phyloP scores from a whole-genome alignment of 1,140 invertebrate species.

The Epicauta chinensis region DNA sequence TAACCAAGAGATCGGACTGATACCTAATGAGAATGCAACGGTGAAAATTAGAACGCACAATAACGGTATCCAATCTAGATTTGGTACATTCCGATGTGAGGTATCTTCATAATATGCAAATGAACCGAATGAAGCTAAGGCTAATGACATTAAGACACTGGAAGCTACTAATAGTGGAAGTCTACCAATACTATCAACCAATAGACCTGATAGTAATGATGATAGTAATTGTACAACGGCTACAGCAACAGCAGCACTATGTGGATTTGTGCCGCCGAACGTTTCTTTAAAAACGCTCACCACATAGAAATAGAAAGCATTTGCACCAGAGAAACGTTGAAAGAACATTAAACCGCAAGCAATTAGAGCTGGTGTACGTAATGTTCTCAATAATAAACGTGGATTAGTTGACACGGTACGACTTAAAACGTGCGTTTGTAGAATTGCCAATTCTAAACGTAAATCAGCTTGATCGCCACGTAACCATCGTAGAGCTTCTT shows the following conservation, averaged over 20 bases:
- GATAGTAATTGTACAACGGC: constrained; percentile 72
- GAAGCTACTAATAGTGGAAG: constrained; percentile 71
- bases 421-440: constrained; percentile 59
- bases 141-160: constrained; percentile 74
- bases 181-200: constrained; percentile 73
- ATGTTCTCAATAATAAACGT: constrained; percentile 24
- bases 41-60: constrained; percentile 77
- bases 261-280: constrained; percentile 72
- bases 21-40: constrained; percentile 78
- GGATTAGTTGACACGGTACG: constrained; percentile 35
- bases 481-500: constrained; percentile 67
- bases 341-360: constrained; percentile 82
- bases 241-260: constrained; percentile 71
- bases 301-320: constrained; percentile 77
- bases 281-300: constrained; percentile 73
- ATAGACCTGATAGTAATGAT: constrained; percentile 67
- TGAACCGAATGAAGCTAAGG: constrained; percentile 70
- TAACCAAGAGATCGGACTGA: constrained; percentile 83
- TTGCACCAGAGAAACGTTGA: constrained; percentile 73
- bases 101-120: constrained; percentile 67
- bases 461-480: constrained; percentile 67
- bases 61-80: constrained; percentile 67
- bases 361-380: constrained; percentile 61
- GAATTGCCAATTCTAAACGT: constrained; percentile 58
- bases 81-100: constrained; percentile 45